These are phyloP conservation scores for Ranitomeya variabilis DNA, from an alignment of 2,113 vertebrate genomes.

Conservation along the genomic window DNA sequence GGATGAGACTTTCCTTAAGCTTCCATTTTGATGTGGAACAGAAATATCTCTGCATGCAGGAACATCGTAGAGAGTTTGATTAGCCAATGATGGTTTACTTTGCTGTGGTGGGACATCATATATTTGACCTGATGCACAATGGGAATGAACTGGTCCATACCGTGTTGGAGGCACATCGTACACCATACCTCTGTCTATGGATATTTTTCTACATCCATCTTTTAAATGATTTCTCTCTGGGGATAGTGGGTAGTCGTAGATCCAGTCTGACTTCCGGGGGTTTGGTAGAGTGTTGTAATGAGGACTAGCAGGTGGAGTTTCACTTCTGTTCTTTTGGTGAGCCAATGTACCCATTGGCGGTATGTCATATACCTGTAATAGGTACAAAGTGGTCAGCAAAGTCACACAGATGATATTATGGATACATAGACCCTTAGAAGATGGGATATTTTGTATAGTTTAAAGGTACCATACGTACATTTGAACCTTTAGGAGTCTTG, in stretches of 20 bases:
- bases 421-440: neutral
- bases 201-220: neutral
- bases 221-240: slow-evolving; percentile 67
- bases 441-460: neutral
- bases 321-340: slow-evolving; percentile 62
- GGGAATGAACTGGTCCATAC: slow-evolving; percentile 7
- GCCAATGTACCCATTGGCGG: slow-evolving; percentile 68
- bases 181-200: slow-evolving; percentile 51
- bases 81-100: slow-evolving; percentile 58
- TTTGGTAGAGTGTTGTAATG: slow-evolving; percentile 76
- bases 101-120: slow-evolving; percentile 58
- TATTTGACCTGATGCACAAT: slow-evolving; percentile 33
- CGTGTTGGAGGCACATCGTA: slow-evolving; percentile 65
- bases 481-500: slow-evolving; percentile 27
- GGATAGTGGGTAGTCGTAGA: slow-evolving; percentile 80
- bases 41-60: slow-evolving; percentile 57
- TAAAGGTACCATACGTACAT: slow-evolving; percentile 42
- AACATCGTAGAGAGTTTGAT: slow-evolving; percentile 62
- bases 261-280: slow-evolving; percentile 81
- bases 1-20: slow-evolving; percentile 60
- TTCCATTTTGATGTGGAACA: neutral
- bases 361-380: slow-evolving; percentile 73
- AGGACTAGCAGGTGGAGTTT: slow-evolving; percentile 63
- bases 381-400: slow-evolving; percentile 33
- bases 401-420: neutral